Conservation (phyloP, 2,888 invertebrate species). For the Pseudococcus longispinus region DNA sequence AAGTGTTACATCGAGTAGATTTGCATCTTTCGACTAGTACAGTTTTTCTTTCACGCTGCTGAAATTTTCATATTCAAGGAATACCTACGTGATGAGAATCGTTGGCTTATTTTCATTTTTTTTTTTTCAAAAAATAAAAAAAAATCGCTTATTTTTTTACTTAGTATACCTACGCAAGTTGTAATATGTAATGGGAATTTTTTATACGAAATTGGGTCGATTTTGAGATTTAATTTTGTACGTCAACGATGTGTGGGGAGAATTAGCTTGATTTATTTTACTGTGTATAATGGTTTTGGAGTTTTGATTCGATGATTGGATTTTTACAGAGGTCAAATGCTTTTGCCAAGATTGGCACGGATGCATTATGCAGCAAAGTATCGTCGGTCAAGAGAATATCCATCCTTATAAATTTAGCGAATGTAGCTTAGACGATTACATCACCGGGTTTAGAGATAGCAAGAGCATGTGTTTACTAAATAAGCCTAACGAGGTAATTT, state of each 20-base stretch:
- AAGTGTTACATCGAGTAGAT: constrained; percentile 61
- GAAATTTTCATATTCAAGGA: background rate
- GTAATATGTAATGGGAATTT: background rate
- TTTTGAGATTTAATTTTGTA: background rate
- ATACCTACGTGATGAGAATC: background rate
- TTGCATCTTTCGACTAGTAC: background rate
- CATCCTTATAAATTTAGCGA: constrained; percentile 97
- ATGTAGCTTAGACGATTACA: constrained; percentile 91
- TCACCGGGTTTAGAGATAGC: constrained; percentile 83
- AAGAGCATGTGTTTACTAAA: constrained; percentile 91
- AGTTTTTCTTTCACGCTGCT: background rate
- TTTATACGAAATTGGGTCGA: background rate
- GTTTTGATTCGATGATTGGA: background rate
- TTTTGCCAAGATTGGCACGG: constrained; percentile 94
- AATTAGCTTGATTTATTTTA: background rate
- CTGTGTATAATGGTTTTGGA: background rate
- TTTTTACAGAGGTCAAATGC: constrained; percentile 74
- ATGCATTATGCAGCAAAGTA: constrained; percentile 93
- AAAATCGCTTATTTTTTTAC: background rate
- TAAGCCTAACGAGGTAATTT: constrained; percentile 85
- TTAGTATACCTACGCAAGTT: background rate
- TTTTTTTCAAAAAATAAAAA: background rate
- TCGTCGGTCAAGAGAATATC: constrained; percentile 88
- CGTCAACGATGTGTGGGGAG: background rate
- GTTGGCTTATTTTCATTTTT: background rate